phyloP scores from a whole-genome alignment of 2,797 vertebrate species.

The Helarctos malayanus region DNA sequence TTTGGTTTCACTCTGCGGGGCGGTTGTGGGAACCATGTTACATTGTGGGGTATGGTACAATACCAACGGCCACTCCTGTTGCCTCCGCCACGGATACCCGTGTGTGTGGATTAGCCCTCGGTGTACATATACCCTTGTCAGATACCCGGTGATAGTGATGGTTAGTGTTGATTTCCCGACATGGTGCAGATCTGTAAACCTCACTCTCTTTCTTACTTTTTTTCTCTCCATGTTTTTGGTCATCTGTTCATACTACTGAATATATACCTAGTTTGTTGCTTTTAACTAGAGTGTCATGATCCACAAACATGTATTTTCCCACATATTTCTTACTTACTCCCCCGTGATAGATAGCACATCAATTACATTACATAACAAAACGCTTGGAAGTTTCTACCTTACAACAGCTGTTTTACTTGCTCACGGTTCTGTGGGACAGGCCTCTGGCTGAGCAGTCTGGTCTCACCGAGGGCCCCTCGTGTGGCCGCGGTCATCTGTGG shows the following conservation, averaged over 20 bases:
- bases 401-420: not conserved
- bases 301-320: not conserved
- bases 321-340: not conserved
- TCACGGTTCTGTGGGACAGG: not conserved
- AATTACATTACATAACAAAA: not conserved
- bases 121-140: not conserved
- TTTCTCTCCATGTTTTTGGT: not conserved
- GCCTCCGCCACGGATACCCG: not conserved
- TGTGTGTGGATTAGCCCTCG: not conserved
- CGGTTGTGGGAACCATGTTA: not conserved
- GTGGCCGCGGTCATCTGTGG: not conserved
- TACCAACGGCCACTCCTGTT: too few relatives aligned
- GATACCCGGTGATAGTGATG: not conserved
- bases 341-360: not conserved
- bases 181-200: not conserved
- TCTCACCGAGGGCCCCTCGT: too few relatives aligned
- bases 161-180: not conserved
- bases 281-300: not conserved
- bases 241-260: not conserved
- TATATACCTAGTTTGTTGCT: not conserved
- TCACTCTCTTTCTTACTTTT: not conserved
- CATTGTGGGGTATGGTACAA: not conserved
- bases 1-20: not conserved
- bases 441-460: not conserved
- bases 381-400: not conserved